Evolutionary conservation across 2,888 invertebrate species (phyloP), one percentile per base, ranked within the genome.

Genomic region (Euplagia quadripunctaria): DNA sequence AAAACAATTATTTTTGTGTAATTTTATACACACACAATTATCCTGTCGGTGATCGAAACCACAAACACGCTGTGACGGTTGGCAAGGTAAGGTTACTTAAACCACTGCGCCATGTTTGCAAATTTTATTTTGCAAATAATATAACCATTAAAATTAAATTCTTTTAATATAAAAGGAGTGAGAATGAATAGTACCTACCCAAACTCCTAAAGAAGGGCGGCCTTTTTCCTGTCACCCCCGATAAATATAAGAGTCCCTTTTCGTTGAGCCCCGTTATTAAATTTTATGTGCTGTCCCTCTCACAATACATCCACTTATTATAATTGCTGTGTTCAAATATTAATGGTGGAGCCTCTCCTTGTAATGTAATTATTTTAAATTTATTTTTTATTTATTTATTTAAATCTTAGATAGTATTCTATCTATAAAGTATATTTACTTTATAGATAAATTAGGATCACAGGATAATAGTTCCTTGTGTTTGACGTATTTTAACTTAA

Each of bases 291-390:
- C 72, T 81, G 82, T 65, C 79, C 80, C 77, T 82, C 82, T 70
- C 74, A 85, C 81, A 84, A 81, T 84, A 79, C 81, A 79, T 79
- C 84, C 87, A 86, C 86, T 90, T 89, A 86, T 84, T 85, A 83
- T 89, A 90, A 90, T 90, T 89, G 87, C 84, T 74, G 81, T 87
- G 85, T 87, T 87, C 82, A 84, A 88, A 88, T 88, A 87, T 88
- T 88, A 86, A 86, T 82, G 82, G 82, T 79, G 74, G n/a, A 65
- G 63, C 64, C 70, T 75, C 71, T 75, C 61, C 9, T 42, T 1
- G 41, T 61, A 43, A 65, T 68, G 61, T 73, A 77, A 79, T 81
- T 83, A 76, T 74, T 77, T 70, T 42, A 49, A 63, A 20, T 77
- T 51, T 51, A 71, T 75, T 73, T 70, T 75, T 64, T 55, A 77